phyloP scores from a whole-genome alignment of 2,113 vertebrate species.

The Capreolus pygargus region DNA sequence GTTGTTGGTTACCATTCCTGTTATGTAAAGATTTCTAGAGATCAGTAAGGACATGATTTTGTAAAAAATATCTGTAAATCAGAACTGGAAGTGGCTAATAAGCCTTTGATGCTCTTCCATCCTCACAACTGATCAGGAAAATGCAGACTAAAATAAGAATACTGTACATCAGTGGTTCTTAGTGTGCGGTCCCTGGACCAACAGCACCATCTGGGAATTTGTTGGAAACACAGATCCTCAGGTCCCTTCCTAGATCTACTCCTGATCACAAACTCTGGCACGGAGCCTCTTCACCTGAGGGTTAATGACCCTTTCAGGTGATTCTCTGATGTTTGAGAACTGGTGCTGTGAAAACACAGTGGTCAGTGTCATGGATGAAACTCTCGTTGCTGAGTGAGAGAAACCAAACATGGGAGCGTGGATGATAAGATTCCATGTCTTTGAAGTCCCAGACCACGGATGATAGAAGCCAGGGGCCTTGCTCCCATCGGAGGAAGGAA shows the following conservation, averaged over 20 bases:
- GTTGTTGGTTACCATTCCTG: not conserved
- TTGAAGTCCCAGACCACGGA: not conserved
- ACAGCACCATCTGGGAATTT: not conserved
- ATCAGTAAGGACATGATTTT: not conserved
- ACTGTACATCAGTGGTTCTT: not conserved
- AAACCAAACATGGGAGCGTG: not conserved
- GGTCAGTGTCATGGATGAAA: not conserved
- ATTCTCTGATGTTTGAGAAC: not conserved
- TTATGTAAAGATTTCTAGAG: not conserved
- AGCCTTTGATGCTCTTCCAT: not conserved
- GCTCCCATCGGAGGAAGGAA: not conserved
- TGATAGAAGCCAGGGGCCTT: not conserved
- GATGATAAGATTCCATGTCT: too few species aligned
- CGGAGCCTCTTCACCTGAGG: rapidly evolving
- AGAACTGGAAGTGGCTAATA: not conserved
- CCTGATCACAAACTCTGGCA: not conserved
- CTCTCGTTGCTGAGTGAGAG: not conserved
- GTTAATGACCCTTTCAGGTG: not conserved
- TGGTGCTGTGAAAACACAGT: rapidly evolving
- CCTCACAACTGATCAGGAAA: not conserved
- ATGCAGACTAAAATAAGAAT: not conserved
- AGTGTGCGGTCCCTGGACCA: not conserved
- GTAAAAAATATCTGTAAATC: not conserved
- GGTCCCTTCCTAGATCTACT: not conserved
- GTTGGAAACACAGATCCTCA: not conserved